Conservation (phyloP, 2,888 invertebrate species). For the Watsonalla cultraria region DNA sequence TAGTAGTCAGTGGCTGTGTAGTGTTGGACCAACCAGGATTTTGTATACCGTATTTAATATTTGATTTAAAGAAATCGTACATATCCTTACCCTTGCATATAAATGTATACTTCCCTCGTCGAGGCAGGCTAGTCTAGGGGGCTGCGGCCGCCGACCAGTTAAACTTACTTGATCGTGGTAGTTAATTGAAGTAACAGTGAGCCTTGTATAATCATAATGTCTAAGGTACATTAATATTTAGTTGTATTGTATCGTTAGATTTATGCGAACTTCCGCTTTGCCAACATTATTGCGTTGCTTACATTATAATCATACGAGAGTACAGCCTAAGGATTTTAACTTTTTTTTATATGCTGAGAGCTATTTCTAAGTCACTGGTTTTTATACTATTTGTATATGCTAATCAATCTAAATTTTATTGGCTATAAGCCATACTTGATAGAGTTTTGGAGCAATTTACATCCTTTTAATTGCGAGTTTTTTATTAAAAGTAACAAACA, state of each 20-base stretch:
- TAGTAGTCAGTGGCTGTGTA: slow-evolving; percentile 21
- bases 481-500: slow-evolving; percentile 62
- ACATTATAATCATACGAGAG: slow-evolving; percentile 75
- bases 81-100: slow-evolving; percentile 70
- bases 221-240: slow-evolving; percentile 77
- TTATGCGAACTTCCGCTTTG: slow-evolving; percentile 77
- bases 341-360: slow-evolving; percentile 75
- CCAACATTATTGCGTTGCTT: slow-evolving; percentile 76
- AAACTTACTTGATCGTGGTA: slow-evolving; percentile 46
- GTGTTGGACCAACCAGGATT: slow-evolving; percentile 62
- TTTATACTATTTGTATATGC: slow-evolving; percentile 66
- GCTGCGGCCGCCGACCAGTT: slow-evolving; percentile 38
- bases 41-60: slow-evolving; percentile 44
- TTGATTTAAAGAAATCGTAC: slow-evolving; percentile 66
- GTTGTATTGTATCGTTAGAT: slow-evolving; percentile 76
- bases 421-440: slow-evolving; percentile 64
- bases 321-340: slow-evolving; percentile 79
- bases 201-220: slow-evolving; percentile 75
- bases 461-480: slow-evolving; percentile 66
- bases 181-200: slow-evolving; percentile 60
- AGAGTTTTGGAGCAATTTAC: slow-evolving; percentile 76
- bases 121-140: slow-evolving; percentile 51
- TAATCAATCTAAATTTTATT: slow-evolving; percentile 48
- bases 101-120: slow-evolving; percentile 50
- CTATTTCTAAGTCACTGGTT: slow-evolving; percentile 77